Evolutionary conservation across 2,113 vertebrate genomes (phyloP).

Genomic region (Globicephala melas): DNA sequence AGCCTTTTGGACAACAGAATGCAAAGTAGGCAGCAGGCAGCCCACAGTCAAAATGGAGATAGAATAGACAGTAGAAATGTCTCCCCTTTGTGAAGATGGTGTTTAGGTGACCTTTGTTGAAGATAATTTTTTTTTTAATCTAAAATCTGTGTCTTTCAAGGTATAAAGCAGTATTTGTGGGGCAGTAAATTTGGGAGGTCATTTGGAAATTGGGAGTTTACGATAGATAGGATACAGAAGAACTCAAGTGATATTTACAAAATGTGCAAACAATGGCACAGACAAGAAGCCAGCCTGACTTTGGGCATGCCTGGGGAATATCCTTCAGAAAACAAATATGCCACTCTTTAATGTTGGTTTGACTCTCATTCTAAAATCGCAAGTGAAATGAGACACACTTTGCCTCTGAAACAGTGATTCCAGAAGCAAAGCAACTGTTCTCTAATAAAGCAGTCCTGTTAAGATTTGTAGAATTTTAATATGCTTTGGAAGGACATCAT

Average conservation of each 20-base stretch:
- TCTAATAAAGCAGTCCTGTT: constrained; percentile 69
- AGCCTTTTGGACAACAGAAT: constrained; percentile 84
- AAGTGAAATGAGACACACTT: constrained; percentile 81
- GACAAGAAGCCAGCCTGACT: constrained; percentile 74
- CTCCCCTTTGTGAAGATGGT: constrained; percentile 69
- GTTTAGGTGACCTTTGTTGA: constrained; percentile 68
- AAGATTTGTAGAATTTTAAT: constrained; percentile 80
- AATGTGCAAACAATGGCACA: constrained; percentile 72
- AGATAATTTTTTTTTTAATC: not conserved
- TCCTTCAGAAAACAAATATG: constrained; percentile 83
- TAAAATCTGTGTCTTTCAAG: constrained; percentile 69
- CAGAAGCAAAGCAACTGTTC: constrained; percentile 76
- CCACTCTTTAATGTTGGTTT: constrained; percentile 81
- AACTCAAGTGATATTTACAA: constrained; percentile 78
- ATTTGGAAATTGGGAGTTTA: constrained; percentile 51
- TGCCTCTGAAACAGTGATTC: constrained; percentile 77
- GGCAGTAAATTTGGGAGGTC: constrained; percentile 38
- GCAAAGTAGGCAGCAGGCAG: constrained; percentile 84
- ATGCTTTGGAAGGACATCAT: constrained; percentile 78
- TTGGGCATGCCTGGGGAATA: constrained; percentile 81
- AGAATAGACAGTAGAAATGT: constrained; percentile 70
- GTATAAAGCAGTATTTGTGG: constrained; percentile 55
- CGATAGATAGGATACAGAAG: constrained; percentile 55
- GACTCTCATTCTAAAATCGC: constrained; percentile 82
- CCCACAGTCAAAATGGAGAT: constrained; percentile 80